Conservation (phyloP, 2,797 vertebrate genomes). For the Mus caroli region DNA sequence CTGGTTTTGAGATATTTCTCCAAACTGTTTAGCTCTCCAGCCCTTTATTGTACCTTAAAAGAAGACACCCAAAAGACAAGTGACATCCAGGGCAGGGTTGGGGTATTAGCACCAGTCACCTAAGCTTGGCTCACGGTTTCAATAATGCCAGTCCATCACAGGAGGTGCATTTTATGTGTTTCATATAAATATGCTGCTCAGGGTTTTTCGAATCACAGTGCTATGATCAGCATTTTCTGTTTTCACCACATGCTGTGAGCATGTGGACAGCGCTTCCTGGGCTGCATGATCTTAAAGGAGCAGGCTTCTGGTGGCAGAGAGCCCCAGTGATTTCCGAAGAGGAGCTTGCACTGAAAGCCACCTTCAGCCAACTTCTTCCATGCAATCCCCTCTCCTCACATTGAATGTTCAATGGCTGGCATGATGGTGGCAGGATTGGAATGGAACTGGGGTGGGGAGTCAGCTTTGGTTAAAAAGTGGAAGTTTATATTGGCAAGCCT, state of each 20-base stretch:
- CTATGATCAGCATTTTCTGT: slow-evolving; percentile 30
- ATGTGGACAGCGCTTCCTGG: slow-evolving; percentile 43
- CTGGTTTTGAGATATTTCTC: background rate
- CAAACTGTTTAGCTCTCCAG: background rate
- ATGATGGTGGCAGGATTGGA: background rate
- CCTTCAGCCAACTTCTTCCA: background rate
- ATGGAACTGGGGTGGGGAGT: background rate
- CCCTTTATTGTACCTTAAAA: background rate
- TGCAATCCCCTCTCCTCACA: background rate
- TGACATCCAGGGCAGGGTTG: background rate
- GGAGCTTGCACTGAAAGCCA: background rate
- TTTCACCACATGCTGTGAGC: slow-evolving; percentile 62
- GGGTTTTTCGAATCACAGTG: background rate
- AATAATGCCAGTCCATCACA: background rate
- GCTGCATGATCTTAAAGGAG: slow-evolving; percentile 1
- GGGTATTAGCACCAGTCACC: background rate
- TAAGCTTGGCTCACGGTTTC: background rate
- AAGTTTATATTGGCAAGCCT: slow-evolving; percentile 20
- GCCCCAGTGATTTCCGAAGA: background rate
- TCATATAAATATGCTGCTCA: background rate
- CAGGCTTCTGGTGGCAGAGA: background rate
- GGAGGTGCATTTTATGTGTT: background rate
- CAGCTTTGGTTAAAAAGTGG: background rate
- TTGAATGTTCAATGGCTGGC: background rate
- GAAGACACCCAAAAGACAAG: background rate